Conservation (phyloP, 2,113 vertebrate genomes). For the Zosterops borbonicus region DNA sequence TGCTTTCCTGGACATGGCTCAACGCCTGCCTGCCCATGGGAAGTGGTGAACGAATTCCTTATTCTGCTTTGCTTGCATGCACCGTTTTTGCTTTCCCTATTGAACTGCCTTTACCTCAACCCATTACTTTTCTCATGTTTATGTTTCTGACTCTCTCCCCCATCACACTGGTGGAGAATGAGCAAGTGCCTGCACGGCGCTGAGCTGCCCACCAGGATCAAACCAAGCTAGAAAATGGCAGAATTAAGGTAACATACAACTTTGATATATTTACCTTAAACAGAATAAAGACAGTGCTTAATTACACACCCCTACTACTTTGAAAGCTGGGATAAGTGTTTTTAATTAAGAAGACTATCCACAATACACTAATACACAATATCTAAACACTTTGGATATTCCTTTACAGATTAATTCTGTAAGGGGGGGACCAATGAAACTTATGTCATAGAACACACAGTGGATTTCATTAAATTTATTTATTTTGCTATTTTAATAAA, state of each 20-base stretch:
- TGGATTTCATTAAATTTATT: not conserved
- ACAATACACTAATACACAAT: not conserved
- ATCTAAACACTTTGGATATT: not conserved
- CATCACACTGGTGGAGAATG: rapidly evolving
- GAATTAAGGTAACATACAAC: not conserved
- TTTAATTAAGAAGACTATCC: not conserved
- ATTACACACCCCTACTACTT: not conserved
- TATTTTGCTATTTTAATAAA: not conserved
- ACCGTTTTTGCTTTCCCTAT: not conserved
- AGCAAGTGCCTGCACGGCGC: rapidly evolving
- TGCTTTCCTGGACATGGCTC: not conserved
- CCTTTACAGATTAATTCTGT: not conserved
- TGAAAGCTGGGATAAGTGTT: not conserved
- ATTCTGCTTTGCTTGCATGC: not conserved
- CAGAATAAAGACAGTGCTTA: not conserved
- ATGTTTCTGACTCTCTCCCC: not conserved
- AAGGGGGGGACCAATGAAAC: not conserved
- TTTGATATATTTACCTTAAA: not conserved
- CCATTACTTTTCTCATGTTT: not conserved
- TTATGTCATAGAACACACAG: rapidly evolving
- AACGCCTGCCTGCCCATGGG: not conserved
- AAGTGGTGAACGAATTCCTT: not conserved
- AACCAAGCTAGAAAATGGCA: not conserved
- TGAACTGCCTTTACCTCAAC: not conserved
- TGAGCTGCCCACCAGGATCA: not conserved